Base-by-base conservation (phyloP, 2,113 vertebrate genomes). In the Oenanthe melanoleuca region DNA sequence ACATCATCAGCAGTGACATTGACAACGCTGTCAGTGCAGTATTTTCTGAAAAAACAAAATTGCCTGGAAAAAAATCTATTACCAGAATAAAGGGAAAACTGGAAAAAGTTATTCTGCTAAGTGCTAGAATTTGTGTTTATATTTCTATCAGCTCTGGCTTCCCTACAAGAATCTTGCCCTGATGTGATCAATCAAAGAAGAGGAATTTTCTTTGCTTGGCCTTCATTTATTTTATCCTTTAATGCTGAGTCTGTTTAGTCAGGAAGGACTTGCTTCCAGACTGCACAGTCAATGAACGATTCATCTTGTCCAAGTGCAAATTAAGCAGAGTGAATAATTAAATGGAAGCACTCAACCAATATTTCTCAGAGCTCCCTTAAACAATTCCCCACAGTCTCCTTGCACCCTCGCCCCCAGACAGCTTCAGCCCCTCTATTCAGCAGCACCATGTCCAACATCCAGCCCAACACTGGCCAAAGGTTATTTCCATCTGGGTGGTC, bases 311-410 rank as follows among this genome's bases (percentile, higher is more conserved):
- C 86, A 94, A 78, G 65, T 94, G 73, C 96, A 97, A 97, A 97
- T 97, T 97, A 97, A 95, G 80, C 80, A 91, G 89, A 95, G 89
- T 88, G 95, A 97, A 94, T 96, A 96, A 97, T 97, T 97, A 95
- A 95, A 96, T 95, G 78, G 91, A 85, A 95, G 88, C 86, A 72
- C 94, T 97, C 83, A 66, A 90, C 86, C 92, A 94, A 86, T 96
- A 81, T 96, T 95, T 96, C 89, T 95, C 88, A 89, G 86, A 77
- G 83, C 81, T 92, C 86, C 84, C 64, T 86, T 92, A 80, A 95
- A 89, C 87, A 94, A 91, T 93, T 94, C 89, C 89, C 87, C 42
- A 71, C 77, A 90, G 90, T 89, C 61, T 95, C 49, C 70, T 88
- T 50, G 45, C 88, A 71, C 56, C 59, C 77, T 90, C 28, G 3